Percentiles rank a stretch among this genome's conserved stretches.
These are phyloP conservation scores for Otolemur crassicaudatus DNA, from an alignment of 2,797 vertebrate species.

Conservation along the genomic window DNA sequence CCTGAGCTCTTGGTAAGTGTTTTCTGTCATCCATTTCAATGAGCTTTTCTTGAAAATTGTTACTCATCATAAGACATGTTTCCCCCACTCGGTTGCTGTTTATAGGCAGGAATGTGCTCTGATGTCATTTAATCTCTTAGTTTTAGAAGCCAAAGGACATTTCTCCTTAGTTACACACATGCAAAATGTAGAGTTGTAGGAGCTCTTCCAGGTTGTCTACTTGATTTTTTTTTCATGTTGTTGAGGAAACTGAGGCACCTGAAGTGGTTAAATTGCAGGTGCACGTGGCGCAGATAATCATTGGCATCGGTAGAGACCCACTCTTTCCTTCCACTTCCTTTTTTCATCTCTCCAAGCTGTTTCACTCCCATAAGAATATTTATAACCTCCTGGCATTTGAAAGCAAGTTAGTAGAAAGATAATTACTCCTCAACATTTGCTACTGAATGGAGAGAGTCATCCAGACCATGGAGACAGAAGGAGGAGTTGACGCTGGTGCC, in stretches of 20 bases:
- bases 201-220: not conserved
- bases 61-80: conserved; percentile 19
- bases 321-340: not conserved
- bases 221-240: not conserved
- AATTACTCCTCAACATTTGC: conserved; percentile 61
- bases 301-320: not conserved
- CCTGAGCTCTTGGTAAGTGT: not conserved
- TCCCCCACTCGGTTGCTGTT: not conserved
- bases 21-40: conserved; percentile 48
- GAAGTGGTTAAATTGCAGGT: not conserved
- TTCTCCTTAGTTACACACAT: not conserved
- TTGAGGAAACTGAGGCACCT: not conserved
- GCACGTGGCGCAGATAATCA: not conserved
- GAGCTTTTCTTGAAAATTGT: conserved; percentile 46
- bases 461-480: conserved; percentile 54
- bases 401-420: conserved; percentile 62
- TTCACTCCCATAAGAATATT: conserved; percentile 26
- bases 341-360: conserved; percentile 32
- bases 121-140: conserved; percentile 26
- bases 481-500: not conserved
- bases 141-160: conserved; percentile 36
- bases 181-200: not conserved
- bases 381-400: conserved; percentile 49
- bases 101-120: not conserved
- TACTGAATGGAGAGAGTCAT: conserved; percentile 58